Conservation (phyloP, 2,113 vertebrate genomes). For the Tragulus kanchil region DNA sequence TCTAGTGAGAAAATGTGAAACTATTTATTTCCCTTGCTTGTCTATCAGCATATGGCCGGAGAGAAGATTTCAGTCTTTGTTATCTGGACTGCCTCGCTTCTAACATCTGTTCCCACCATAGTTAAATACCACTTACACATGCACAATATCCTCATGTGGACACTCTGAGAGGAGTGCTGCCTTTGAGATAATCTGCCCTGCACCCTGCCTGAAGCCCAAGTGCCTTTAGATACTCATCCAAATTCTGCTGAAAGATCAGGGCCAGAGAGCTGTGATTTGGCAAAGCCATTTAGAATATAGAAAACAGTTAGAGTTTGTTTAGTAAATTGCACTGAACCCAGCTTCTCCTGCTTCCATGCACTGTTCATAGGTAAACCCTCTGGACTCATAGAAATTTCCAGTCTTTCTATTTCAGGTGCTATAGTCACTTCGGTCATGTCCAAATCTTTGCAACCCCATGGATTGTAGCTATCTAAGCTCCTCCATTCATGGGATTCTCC, state of each 20-base stretch:
- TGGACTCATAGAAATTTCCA: not conserved
- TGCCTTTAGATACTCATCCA: not conserved
- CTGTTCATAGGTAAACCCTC: not conserved
- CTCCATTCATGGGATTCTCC: no score
- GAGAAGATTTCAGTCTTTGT: not conserved
- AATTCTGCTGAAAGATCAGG: not conserved
- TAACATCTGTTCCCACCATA: not conserved
- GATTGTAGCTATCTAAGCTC: no score
- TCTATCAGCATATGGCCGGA: not conserved
- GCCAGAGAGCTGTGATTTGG: not conserved
- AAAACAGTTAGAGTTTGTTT: not conserved
- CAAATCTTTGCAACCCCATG: no score
- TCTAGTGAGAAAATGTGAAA: not conserved
- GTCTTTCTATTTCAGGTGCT: no score
- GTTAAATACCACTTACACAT: not conserved
- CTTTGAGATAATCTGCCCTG: not conserved
- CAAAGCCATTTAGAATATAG: conserved; percentile 1
- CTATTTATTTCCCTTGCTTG: not conserved
- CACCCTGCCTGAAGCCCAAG: not conserved
- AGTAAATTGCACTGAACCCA: not conserved
- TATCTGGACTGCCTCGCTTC: not conserved
- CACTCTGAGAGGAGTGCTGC: not conserved
- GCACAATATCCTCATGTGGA: not conserved
- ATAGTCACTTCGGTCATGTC: no score
- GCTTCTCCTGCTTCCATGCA: not conserved